A percentile compares a stretch with the other conserved stretches of the same genome.
Evolutionary conservation across 2,888 invertebrate species (phyloP).

Genomic region (Chromoteleia sp.): DNA sequence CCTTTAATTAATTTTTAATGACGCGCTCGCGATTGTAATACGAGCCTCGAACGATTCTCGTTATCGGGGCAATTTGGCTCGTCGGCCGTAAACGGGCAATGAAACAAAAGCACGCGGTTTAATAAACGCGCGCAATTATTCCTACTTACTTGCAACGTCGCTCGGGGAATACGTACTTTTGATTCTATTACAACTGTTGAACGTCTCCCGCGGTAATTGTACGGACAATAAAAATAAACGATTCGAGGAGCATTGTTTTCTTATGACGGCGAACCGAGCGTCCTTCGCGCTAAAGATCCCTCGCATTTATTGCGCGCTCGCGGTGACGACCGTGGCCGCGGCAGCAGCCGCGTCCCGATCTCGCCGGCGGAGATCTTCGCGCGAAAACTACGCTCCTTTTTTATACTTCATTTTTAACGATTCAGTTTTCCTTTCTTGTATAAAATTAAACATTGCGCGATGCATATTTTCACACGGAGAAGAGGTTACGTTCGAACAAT

Average conservation of each 20-base stretch:
- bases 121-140: constrained; percentile 53
- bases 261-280: constrained; percentile 46
- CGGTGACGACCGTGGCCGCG: constrained; percentile 34
- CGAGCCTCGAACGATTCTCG: constrained; percentile 20
- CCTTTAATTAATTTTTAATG: constrained; percentile 44
- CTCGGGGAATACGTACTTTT: constrained; percentile 36
- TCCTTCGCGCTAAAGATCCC: constrained; percentile 47
- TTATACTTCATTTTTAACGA: too few relatives aligned
- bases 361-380: neutral
- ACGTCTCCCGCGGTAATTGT: constrained; percentile 47
- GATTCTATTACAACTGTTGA: constrained; percentile 43
- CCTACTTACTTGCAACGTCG: constrained; percentile 20
- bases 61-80: constrained; percentile 33
- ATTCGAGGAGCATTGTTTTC: constrained; percentile 49
- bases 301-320: constrained; percentile 40
- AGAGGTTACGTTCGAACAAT: too few relatives aligned
- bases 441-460: too few relatives aligned
- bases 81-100: constrained; percentile 44
- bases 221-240: constrained; percentile 52
- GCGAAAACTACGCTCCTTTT: neutral
- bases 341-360: constrained; percentile 3
- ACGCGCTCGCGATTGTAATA: constrained; percentile 17
- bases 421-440: too few relatives aligned
- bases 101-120: constrained; percentile 42
- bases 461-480: too few relatives aligned